phyloP scores from a whole-genome alignment of 2,888 invertebrate genomes.

The Anticlea derivata region DNA sequence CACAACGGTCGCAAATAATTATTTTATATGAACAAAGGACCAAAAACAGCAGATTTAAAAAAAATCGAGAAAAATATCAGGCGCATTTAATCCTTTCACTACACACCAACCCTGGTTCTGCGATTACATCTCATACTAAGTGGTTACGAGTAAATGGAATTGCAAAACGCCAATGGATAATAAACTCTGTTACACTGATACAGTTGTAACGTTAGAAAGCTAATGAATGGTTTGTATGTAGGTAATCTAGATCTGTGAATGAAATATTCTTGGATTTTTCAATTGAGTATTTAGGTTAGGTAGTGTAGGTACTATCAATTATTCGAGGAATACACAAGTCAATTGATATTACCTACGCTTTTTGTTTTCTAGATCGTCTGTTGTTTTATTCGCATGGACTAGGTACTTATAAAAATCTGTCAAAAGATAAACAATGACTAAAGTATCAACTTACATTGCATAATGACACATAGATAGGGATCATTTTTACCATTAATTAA shows the following conservation, averaged over 20 bases:
- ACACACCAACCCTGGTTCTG: constrained; percentile 26
- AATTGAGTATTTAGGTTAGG: constrained; percentile 11
- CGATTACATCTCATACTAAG: constrained; percentile 60
- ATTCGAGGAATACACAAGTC: constrained; percentile 4
- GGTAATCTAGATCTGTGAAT: constrained; percentile 16
- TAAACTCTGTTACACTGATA: constrained; percentile 35
- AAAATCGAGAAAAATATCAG: too few relatives aligned
- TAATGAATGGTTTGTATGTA: constrained; percentile 13
- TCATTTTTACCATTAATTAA: too few relatives aligned
- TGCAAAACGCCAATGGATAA: constrained; percentile 50
- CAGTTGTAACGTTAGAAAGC: constrained; percentile 27
- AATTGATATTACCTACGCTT: constrained; percentile 1
- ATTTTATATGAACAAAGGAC: too few relatives aligned
- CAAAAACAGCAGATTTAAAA: too few relatives aligned
- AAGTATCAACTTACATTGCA: too few relatives aligned
- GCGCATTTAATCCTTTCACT: too few relatives aligned
- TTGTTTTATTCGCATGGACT: too few relatives aligned
- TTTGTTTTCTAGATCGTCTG: too few relatives aligned
- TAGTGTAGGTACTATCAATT: not conserved
- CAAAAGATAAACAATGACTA: too few relatives aligned
- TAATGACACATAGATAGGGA: too few relatives aligned
- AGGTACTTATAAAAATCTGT: too few relatives aligned
- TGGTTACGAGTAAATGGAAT: constrained; percentile 61
- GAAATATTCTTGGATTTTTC: constrained; percentile 7
- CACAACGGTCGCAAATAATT: too few relatives aligned